A percentile compares a stretch with the other conserved stretches of the same genome.
These are phyloP conservation scores for Maylandia zebra DNA, from an alignment of 2,113 vertebrate genomes.

Conservation along the genomic window DNA sequence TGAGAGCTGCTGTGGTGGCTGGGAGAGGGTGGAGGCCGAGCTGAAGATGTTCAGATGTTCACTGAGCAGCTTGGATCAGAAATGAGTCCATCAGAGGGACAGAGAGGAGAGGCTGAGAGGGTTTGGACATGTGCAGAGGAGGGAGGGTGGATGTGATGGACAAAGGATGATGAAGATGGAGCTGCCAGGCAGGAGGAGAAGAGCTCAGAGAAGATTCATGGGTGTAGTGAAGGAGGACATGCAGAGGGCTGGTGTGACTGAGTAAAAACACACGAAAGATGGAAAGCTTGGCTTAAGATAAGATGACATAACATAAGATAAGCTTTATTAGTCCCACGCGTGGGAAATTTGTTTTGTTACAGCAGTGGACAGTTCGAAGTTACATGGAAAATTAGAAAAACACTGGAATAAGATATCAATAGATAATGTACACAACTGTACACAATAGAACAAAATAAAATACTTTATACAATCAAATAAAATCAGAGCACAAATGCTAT, in stretches of 20 bases:
- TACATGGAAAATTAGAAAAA: no score
- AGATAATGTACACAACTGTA: no score
- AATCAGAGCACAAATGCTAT: background rate
- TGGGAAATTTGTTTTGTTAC: no score
- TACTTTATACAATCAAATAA: background rate
- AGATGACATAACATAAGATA: no score
- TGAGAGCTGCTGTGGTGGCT: fast-evolving
- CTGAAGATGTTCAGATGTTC: background rate
- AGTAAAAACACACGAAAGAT: background rate
- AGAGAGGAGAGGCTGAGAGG: background rate
- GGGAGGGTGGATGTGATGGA: background rate
- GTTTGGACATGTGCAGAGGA: background rate
- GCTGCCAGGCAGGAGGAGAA: fast-evolving
- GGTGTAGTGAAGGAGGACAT: background rate
- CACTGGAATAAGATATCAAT: no score
- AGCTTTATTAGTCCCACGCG: no score
- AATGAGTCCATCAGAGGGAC: background rate
- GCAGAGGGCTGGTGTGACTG: background rate
- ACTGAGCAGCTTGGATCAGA: background rate
- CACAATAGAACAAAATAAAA: background rate
- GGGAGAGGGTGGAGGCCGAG: no score
- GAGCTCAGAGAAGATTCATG: fast-evolving
- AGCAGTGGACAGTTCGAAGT: no score
- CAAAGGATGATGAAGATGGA: fast-evolving
- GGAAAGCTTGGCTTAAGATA: background rate